Percentiles rank a stretch among this genome's conserved stretches.
Conservation (phyloP, 2,797 vertebrate genomes). For the Passerculus sandwichensis region DNA sequence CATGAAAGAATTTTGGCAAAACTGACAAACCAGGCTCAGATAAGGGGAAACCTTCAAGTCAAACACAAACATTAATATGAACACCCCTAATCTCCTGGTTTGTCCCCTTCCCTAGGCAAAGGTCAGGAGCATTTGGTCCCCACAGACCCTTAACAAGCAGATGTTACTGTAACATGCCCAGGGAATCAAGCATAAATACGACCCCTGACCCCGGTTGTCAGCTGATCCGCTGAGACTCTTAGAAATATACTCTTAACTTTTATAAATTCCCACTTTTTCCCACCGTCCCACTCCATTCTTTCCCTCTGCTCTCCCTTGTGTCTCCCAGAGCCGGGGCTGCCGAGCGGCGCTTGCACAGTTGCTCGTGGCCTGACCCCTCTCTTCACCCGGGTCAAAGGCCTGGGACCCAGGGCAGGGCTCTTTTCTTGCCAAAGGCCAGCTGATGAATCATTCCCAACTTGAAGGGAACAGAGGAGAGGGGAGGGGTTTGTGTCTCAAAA, state of each 20-base stretch:
- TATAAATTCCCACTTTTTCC: conserved; percentile 94
- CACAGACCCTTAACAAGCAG: conserved; percentile 89
- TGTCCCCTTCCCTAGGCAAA: conserved; percentile 72
- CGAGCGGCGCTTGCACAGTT: conserved; percentile 86
- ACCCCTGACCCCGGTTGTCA: conserved; percentile 92
- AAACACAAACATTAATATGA: conserved; percentile 76
- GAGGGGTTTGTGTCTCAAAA: conserved; percentile 84
- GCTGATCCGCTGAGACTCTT: conserved; percentile 91
- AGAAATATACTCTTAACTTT: conserved; percentile 95
- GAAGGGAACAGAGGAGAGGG: conserved; percentile 88
- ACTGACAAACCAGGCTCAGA: conserved; percentile 43
- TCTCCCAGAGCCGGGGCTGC: conserved; percentile 81
- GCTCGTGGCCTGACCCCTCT: conserved; percentile 90
- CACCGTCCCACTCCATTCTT: conserved; percentile 88
- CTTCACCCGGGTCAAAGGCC: conserved; percentile 95
- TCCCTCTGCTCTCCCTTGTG: conserved; percentile 81
- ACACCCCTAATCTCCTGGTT: conserved; percentile 78
- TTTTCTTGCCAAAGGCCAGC: conserved; percentile 96
- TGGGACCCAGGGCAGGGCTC: conserved; percentile 86
- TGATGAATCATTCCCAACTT: conserved; percentile 91
- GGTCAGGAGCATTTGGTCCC: conserved; percentile 89
- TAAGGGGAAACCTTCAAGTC: conserved; percentile 67
- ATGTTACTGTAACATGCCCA: conserved; percentile 97
- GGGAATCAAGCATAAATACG: conserved; percentile 91
- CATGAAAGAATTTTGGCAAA: conserved; percentile 65